phyloP scores from a whole-genome alignment of 2,888 invertebrate species.

The Monopis laevigella region DNA sequence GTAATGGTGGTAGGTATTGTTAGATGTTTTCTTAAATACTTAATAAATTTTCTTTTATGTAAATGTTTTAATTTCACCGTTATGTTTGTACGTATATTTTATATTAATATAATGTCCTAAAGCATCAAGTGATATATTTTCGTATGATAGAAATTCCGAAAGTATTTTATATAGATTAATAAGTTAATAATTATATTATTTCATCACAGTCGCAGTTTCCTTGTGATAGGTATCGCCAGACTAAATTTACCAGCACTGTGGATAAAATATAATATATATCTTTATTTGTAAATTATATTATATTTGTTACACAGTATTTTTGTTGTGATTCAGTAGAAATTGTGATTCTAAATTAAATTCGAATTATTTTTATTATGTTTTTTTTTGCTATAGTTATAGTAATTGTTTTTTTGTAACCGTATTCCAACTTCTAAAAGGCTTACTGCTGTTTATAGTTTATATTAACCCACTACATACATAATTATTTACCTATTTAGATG shows the following conservation, averaged over 20 bases:
- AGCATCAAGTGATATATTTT: conserved; percentile 2
- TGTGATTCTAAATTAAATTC: conserved; percentile 61
- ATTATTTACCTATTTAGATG: too few species aligned
- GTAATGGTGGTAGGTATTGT: conserved; percentile 19
- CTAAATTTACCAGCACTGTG: not conserved
- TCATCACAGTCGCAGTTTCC: not conserved
- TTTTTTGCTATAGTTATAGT: too few species aligned
- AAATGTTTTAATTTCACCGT: conserved; percentile 15
- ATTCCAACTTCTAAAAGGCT: too few species aligned
- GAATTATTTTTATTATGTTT: not conserved
- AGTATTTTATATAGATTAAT: not conserved
- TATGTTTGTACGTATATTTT: conserved; percentile 23
- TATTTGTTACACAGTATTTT: conserved; percentile 16
- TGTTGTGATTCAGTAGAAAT: conserved; percentile 20
- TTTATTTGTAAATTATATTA: not conserved
- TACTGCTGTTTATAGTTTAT: too few species aligned
- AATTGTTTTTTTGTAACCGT: too few species aligned
- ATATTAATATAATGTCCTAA: conserved; percentile 11
- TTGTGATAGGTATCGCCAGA: not conserved
- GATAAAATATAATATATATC: not conserved
- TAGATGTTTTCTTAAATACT: conserved; percentile 27
- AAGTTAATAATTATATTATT: not conserved
- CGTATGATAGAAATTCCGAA: not conserved
- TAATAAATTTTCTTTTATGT: conserved; percentile 24
- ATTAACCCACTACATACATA: too few species aligned